Evolutionary conservation across 2,888 invertebrate genomes (phyloP).

Genomic region (Cosmia trapezina): DNA sequence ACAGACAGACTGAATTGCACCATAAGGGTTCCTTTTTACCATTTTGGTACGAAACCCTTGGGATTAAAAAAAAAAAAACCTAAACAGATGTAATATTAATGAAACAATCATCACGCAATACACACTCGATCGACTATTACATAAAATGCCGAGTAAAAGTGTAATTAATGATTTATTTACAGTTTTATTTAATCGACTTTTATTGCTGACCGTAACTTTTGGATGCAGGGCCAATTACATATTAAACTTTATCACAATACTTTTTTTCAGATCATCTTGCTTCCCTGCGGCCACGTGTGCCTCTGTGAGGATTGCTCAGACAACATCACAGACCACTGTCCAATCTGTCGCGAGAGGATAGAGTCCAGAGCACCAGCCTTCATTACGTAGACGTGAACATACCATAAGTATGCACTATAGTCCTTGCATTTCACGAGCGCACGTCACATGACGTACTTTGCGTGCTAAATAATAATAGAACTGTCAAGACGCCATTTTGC

Average conservation of each 20-base stretch:
- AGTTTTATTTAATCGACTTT: background rate
- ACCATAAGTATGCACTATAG: background rate
- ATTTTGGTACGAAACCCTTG: no score
- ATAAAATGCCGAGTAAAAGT: background rate
- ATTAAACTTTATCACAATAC: background rate
- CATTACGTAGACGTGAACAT: slow-evolving; percentile 89
- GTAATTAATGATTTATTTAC: background rate
- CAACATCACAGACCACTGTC: slow-evolving; percentile 93
- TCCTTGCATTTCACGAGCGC: background rate
- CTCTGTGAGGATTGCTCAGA: slow-evolving; percentile 96
- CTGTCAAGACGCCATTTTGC: no score
- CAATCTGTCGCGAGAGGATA: slow-evolving; percentile 94
- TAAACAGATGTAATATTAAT: background rate
- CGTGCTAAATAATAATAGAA: no score
- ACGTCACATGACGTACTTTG: background rate
- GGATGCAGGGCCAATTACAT: no score
- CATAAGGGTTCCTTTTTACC: no score
- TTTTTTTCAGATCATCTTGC: slow-evolving; percentile 92
- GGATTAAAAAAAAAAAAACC: background rate
- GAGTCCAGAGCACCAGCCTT: slow-evolving; percentile 94
- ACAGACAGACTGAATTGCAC: no score
- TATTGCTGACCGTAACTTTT: background rate
- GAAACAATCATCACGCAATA: background rate
- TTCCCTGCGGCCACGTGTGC: slow-evolving; percentile 97
- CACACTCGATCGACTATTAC: background rate